Conservation (phyloP, 2,113 vertebrate genomes). For the Bambusicola thoracicus region DNA sequence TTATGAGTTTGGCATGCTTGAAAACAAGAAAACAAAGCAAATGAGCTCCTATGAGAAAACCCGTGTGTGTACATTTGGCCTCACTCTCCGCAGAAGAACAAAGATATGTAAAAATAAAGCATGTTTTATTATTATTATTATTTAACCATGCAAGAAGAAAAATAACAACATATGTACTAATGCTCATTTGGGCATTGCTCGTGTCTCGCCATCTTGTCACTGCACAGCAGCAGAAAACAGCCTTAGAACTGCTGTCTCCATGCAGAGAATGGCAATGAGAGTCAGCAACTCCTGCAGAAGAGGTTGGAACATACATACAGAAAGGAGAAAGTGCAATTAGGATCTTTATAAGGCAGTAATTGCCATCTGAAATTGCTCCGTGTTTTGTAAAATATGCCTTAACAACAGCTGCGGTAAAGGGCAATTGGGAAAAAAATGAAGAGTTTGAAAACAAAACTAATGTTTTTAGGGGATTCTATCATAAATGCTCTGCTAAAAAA, state of each 20-base stretch:
- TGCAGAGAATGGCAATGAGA: neutral
- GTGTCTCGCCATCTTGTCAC: neutral
- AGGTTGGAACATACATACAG: neutral
- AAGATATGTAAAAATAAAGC: neutral
- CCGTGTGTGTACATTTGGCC: neutral
- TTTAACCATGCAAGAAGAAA: neutral
- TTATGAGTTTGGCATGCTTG: neutral
- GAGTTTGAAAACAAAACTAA: neutral
- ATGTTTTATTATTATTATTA: neutral
- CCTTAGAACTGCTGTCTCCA: neutral
- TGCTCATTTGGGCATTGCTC: neutral
- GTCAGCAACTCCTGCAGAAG: neutral
- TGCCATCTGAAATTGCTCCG: neutral
- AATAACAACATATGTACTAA: neutral
- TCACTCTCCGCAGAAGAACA: neutral
- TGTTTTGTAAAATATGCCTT: constrained; percentile 11
- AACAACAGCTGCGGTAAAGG: neutral
- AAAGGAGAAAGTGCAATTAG: neutral
- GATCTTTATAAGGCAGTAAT: constrained; percentile 6
- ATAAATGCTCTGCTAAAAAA: neutral
- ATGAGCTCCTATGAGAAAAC: neutral
- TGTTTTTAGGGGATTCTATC: neutral
- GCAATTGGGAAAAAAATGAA: neutral
- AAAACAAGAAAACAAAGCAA: neutral
- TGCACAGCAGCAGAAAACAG: accelerated